Conservation (phyloP, 1,140 invertebrate genomes). For the Archivesica marissinica region DNA sequence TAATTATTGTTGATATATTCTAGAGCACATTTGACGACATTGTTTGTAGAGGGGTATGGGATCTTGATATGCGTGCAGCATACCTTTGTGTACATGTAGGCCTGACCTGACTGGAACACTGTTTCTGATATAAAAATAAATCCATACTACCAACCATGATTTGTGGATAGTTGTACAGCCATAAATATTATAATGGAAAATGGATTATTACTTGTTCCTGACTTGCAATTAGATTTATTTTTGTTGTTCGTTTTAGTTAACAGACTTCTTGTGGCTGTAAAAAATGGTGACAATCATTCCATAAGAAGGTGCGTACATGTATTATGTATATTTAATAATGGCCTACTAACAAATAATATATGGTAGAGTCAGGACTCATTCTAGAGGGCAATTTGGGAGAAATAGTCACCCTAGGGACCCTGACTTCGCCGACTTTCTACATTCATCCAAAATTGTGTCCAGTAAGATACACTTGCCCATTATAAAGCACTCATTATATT, state of each 20-base stretch:
- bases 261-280: conserved; percentile 64
- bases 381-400: no score
- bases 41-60: no score
- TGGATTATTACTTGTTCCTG: background rate
- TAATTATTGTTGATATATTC: no score
- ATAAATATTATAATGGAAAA: no score
- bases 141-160: background rate
- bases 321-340: background rate
- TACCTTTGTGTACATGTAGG: background rate
- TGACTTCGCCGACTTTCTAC: no score
- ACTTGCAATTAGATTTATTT: background rate
- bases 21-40: no score
- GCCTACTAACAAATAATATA: background rate
- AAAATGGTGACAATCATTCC: conserved; percentile 48
- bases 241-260: conserved; percentile 65
- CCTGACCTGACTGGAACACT: background rate
- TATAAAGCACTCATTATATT: no score
- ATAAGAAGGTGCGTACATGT: conserved; percentile 19
- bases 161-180: no score
- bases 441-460: no score
- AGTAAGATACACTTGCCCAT: no score
- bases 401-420: no score
- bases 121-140: background rate
- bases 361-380: background rate
- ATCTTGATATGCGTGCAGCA: no score